Evolutionary conservation across 1,140 invertebrate genomes (phyloP).

Genomic region (Diachasmimorpha longicaudata): DNA sequence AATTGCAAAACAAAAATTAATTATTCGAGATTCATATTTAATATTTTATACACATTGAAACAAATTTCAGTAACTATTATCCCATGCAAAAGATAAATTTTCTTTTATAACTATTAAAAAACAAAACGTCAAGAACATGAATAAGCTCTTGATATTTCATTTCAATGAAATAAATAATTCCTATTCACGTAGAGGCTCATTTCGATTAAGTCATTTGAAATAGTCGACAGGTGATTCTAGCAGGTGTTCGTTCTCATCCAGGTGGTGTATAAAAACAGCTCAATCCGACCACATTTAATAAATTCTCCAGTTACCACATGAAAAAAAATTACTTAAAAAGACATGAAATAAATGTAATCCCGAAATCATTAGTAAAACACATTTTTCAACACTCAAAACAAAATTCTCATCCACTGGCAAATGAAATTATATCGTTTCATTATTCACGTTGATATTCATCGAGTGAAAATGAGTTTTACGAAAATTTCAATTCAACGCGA

Average conservation of each 20-base stretch:
- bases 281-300: background rate
- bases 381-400: background rate
- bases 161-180: too few relatives aligned
- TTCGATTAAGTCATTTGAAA: too few relatives aligned
- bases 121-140: too few relatives aligned
- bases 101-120: too few relatives aligned
- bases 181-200: too few relatives aligned
- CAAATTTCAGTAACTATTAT: too few relatives aligned
- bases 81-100: too few relatives aligned
- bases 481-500: slow-evolving; percentile 1
- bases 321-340: background rate
- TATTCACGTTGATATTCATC: slow-evolving; percentile 7
- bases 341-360: background rate
- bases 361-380: background rate
- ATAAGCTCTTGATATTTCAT: too few relatives aligned
- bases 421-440: slow-evolving; percentile 3
- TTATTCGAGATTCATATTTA: too few relatives aligned
- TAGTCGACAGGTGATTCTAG: background rate
- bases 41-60: too few relatives aligned
- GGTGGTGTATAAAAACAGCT: background rate
- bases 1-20: too few relatives aligned
- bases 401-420: background rate
- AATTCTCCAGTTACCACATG: background rate
- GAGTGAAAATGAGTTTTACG: slow-evolving; percentile 9
- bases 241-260: background rate